Base-by-base conservation (phyloP, 2,113 vertebrate species). In the Agapornis roseicollis region DNA sequence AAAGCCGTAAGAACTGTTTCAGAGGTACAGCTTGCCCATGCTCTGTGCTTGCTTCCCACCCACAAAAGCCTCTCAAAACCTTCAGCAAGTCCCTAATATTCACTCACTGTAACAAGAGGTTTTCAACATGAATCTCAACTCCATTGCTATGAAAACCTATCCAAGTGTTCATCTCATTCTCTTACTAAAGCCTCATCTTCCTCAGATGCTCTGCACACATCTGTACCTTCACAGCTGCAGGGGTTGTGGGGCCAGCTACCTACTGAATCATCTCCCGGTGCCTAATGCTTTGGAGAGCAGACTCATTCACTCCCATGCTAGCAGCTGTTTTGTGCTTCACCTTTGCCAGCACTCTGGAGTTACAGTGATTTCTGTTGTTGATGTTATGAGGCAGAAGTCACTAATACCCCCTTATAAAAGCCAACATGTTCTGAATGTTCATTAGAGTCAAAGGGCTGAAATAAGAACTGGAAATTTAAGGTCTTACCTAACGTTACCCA, bases 401-500 rank as follows among this genome's bases (percentile, higher is more conserved):
- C 19, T 65, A 37, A 83, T 64, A 82, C 82, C 18, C n/a, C 41
- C 69, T 71, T 27, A 22, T 89, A 94, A 82, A 78, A 53, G 37
- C 3, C 1, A 33, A 17, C 1, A 1, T 8, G 7, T 56, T 66
- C 63, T 78, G n/a, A 33, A 41, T 2, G 4, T 52, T 61, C 5
- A 1, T 44, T 53, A 74, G 23, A 68, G 68, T 52, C 42, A 55
- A 49, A 81, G 24, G 94, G 41, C 28, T 83, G 52, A 93, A 93
- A 74, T n/a, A 27, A 46, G 74, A 71, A 72, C 60, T 81, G 79
- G 80, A 84, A 89, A 71, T 92, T 80, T 69, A 88, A 6, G 13
- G 31, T n/a, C 33, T 88, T 91, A 65, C 61, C 74, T 84, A 89
- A 86, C 17, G 47, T 19, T 24, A 89, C 7, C 90, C 77, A 88